A percentile compares a stretch with the other conserved stretches of the same genome.
Conservation (phyloP, 2,888 invertebrate genomes). For the Arenicola marina region DNA sequence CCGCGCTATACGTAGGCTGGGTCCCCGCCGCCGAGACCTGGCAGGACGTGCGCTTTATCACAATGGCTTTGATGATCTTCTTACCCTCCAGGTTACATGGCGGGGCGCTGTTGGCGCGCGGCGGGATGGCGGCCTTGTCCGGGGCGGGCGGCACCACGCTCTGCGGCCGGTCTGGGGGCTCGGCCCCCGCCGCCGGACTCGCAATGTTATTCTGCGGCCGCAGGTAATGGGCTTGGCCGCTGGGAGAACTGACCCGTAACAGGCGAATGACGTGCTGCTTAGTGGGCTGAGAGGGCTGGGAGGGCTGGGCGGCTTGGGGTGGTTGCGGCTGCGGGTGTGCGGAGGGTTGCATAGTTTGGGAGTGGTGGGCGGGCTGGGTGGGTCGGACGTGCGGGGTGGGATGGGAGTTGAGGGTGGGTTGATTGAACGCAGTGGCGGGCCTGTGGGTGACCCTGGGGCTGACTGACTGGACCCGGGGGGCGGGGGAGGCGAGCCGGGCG, state of each 20-base stretch:
- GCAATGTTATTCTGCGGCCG: conserved; percentile 4
- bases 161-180: conserved; percentile 8
- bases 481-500: no score
- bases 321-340: background rate
- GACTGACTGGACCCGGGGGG: no score
- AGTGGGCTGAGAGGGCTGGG: no score
- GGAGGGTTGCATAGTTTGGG: no score
- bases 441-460: no score
- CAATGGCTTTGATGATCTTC: conserved; percentile 21
- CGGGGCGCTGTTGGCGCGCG: conserved; percentile 22
- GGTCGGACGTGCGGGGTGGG: no score
- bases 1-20: background rate
- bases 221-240: conserved; percentile 30
- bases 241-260: conserved; percentile 30
- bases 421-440: no score
- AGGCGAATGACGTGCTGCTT: conserved; percentile 12
- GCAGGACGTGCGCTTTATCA: conserved; percentile 9
- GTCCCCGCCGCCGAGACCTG: background rate
- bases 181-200: background rate
- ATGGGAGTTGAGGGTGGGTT: no score
- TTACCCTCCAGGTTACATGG: conserved; percentile 16
- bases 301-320: background rate
- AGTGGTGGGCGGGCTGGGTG: no score
- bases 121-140: conserved; percentile 7
- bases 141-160: conserved; percentile 8